Evolutionary conservation across 2,113 vertebrate genomes (phyloP), one percentile per base, ranked within the genome.

Genomic region (Bos taurus): DNA sequence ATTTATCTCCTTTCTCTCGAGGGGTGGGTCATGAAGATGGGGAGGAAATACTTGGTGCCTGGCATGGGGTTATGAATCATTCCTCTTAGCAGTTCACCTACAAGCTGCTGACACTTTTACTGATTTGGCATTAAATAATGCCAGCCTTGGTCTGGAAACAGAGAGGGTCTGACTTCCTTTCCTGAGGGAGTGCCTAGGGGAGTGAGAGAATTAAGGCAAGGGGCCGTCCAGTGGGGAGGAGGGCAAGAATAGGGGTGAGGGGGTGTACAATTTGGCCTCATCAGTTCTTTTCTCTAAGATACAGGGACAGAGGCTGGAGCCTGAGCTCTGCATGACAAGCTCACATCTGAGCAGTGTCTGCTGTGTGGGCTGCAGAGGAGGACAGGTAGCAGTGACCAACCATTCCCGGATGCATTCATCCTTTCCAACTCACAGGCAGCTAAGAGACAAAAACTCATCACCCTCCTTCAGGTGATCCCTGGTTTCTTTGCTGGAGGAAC

Each of bases 1-100:
- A 98, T 99, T 99, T 98, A 97, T 98, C 98, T 98, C 95, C 97
- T 88, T 83, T 92, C 98, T 94, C 96, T 95, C 30, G 12, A 40
- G 3, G n/a, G 97, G 97, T 94, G 97, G 98, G 98, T 97, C 87
- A 1, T n/a, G 30, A 83, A 88, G 64, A 62, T 3, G 80, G 81
- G 98, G 96, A 94, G 97, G 97, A 98, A 98, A 97, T 74, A 94
- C 74, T 77, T 26, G 57, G 88, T 94, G 98, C 98, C 96, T 97
- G 98, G 98, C 91, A 33, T 6, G 71, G 95, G 95, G 86, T 88
- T 95, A 98, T 98, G 98, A 98, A 98, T 98, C 97, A 98, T 96
- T 89, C 94, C 89, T 98, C 96, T 81, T 87, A 98, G 95, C 97
- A 93, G 96, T 90, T 96, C 88, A 88, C 82, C 94, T 30, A 90